Conservation (phyloP, 2,888 invertebrate genomes). For the Cataglyphis livida region DNA sequence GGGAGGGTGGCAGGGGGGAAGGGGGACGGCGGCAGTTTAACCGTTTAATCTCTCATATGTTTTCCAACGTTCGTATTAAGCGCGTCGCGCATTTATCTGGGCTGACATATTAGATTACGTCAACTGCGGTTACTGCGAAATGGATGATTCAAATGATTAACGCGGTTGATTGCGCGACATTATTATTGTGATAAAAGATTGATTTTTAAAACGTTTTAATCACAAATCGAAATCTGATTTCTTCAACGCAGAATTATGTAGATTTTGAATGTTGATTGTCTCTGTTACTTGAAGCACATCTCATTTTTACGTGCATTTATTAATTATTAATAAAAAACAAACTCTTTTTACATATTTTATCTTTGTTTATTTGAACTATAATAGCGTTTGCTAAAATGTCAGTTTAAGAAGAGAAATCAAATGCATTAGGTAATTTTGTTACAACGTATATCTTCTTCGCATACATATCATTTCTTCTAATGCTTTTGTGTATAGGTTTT, state of each 20-base stretch:
- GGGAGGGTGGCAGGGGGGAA: no score
- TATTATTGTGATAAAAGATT: constrained; percentile 6
- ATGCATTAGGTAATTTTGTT: background rate
- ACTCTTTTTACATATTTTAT: background rate
- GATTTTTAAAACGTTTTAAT: background rate
- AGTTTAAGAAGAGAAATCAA: background rate
- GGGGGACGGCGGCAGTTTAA: constrained; percentile 31
- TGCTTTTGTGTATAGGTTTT: background rate
- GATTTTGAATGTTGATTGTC: background rate
- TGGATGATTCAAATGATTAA: constrained; percentile 34
- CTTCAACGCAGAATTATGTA: background rate
- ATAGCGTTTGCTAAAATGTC: background rate
- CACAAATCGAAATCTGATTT: background rate
- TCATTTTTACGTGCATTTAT: background rate
- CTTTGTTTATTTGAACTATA: background rate
- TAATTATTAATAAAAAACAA: background rate
- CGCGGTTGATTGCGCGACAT: constrained; percentile 25
- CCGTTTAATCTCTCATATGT: constrained; percentile 54
- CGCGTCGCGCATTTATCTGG: constrained; percentile 42
- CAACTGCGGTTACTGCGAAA: constrained; percentile 45
- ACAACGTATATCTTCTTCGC: background rate
- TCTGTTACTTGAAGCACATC: background rate
- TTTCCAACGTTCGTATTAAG: constrained; percentile 49
- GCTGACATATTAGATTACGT: constrained; percentile 45
- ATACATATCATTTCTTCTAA: background rate